A percentile compares a stretch with the other conserved stretches of the same genome.
These are phyloP conservation scores for Trinectes maculatus DNA, from an alignment of 2,113 vertebrate genomes.

Conservation along the genomic window DNA sequence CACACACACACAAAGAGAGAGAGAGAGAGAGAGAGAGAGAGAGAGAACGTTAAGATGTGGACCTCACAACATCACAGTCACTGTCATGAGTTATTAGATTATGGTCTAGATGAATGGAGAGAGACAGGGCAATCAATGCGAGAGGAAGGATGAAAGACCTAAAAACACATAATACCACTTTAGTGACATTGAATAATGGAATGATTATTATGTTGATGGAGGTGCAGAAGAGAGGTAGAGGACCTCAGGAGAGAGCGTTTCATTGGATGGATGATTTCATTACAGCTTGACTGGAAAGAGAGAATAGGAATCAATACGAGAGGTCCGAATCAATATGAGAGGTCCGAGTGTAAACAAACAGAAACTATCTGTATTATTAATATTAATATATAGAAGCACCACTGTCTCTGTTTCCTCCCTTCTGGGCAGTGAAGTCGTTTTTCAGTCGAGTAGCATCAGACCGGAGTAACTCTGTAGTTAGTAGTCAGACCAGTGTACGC, in stretches of 20 bases:
- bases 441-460: background rate
- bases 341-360: conserved; percentile 6
- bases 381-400: conserved; percentile 15
- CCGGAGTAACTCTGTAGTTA: no score
- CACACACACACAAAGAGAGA: background rate
- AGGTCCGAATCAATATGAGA: conserved; percentile 5
- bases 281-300: background rate
- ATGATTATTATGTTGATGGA: conserved; percentile 11
- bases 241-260: conserved; percentile 9
- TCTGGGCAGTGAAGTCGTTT: background rate
- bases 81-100: conserved; percentile 24
- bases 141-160: background rate
- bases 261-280: conserved; percentile 22
- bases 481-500: no score
- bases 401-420: background rate
- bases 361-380: background rate
- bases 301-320: conserved; percentile 13
- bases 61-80: background rate
- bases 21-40: background rate
- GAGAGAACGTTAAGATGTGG: background rate
- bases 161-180: conserved; percentile 25
- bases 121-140: conserved; percentile 28
- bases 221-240: background rate
- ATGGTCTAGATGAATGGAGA: conserved; percentile 1
- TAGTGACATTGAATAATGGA: conserved; percentile 22